Base-by-base conservation (phyloP, 64 coral and sea anemone species). In the Acropora yongei region DNA sequence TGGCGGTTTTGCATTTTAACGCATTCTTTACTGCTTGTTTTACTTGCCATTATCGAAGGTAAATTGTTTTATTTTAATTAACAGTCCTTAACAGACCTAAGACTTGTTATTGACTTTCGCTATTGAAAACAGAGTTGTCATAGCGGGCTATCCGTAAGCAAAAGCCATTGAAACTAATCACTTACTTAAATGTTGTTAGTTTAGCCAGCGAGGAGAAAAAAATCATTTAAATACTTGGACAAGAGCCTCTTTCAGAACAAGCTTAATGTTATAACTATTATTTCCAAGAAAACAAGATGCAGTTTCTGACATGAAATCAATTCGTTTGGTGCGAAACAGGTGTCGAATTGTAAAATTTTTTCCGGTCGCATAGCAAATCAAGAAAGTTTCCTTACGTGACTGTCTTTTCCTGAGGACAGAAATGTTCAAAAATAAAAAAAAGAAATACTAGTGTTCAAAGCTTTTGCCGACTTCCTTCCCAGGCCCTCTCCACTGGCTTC, bases 341-440 rank as follows among this genome's bases (percentile, higher is more conserved):
- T 85, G 65, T 85, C 30, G 47, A 72, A 85, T 71, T 85, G 17
- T 49, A 17, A 30, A 69, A 71, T 19, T 20, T 71, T 47, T 47
- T 78, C 68, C 44, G 17, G 44, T 48, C 44, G 44, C 75, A 6
- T 18, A 78, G 75, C 45, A 44, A 18, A 16, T 14, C 16, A 55
- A 55, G 51, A 7, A 55, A 71, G 41, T 69, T 48, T 12, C 53
- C 6, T 17, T 45, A 85, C 82, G 63, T 44, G 82, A 8, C 20
- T 5, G 8, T 48, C 45, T 3, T 48, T 78, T 3, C 12, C 2
- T 18, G 0, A 4, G 4, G 1, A 14, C 11, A 16, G 18, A 76
- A 30, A 30, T 30, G 30, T 30, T 30, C 30, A 30, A 30, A 30
- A 30, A 30, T 30, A 30, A 30, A 30, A 30, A 30, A 30, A 30